These are phyloP conservation scores for Elmis aenea DNA, from an alignment of 2,888 invertebrate species.

Conservation along the genomic window DNA sequence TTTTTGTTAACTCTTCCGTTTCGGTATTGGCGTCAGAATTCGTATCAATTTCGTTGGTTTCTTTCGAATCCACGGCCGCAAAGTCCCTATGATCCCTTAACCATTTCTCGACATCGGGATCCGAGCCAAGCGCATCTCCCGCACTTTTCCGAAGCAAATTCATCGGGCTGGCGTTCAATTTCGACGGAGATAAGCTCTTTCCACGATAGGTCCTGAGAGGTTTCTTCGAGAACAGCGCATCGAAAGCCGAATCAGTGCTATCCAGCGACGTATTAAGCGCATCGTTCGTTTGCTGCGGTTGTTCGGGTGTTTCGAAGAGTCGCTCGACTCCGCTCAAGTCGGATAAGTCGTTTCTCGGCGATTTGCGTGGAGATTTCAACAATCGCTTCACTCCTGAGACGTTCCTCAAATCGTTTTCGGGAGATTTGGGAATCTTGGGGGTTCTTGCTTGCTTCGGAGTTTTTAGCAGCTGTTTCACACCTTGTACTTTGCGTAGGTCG, in stretches of 20 bases:
- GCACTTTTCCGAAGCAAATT: no score
- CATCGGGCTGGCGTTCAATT: no score
- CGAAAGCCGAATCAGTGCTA: background rate
- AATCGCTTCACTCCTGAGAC: slow-evolving; percentile 38
- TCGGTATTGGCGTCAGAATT: no score
- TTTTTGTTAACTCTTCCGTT: no score
- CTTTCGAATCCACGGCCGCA: no score
- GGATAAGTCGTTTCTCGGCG: slow-evolving; percentile 36
- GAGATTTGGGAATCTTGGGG: slow-evolving; percentile 32
- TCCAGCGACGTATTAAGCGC: background rate
- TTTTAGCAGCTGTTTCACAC: slow-evolving; percentile 33
- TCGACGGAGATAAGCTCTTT: slow-evolving; percentile 3
- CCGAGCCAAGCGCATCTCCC: no score
- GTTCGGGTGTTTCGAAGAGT: background rate
- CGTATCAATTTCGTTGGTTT: no score
- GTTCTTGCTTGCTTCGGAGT: slow-evolving; percentile 30
- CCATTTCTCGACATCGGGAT: no score
- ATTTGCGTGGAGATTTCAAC: slow-evolving; percentile 17
- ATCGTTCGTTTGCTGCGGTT: no score
- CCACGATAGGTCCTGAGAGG: slow-evolving; percentile 7
- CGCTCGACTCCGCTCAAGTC: slow-evolving; percentile 31
- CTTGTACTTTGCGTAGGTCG: slow-evolving; percentile 38
- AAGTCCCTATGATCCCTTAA: no score
- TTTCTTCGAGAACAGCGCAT: slow-evolving; percentile 4
- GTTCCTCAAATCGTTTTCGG: slow-evolving; percentile 42